Evolutionary conservation across 2,888 invertebrate species (phyloP), one percentile per base, ranked within the genome.

Genomic region (Operophtera brumata): DNA sequence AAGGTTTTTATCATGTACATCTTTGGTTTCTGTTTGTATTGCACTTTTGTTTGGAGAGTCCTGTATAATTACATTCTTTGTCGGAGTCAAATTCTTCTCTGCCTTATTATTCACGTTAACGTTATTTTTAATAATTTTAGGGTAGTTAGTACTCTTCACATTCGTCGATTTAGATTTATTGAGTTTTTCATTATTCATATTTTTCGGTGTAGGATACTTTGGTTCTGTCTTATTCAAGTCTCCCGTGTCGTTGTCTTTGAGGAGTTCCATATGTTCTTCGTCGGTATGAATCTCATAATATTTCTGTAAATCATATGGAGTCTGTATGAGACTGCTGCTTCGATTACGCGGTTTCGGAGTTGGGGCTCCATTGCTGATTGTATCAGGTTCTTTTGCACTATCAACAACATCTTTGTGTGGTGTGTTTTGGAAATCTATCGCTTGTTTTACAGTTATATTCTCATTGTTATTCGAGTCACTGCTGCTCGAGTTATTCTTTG

Each of bases 261-360:
- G 69, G 10, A 88, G 66, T 43, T 88, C 80, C 75, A 86, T 81
- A 58, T 88, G 87, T 69, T 86, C 87, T 59, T 87, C 84, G 61
- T 90, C 91, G n/a, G 73, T 75, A 69, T 90, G 90, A 56, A 90
- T 76, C 77, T 90, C 86, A 37, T 86, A 86, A 70, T 91, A 91
- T 66, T 87, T 87, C 64, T 91, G 89, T 60, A 91, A 73, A 67
- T 90, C 91, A 61, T 90, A 90, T 2, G 91, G 90, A 47, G 91
- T 90, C 63, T 91, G 90, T 70, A 91, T 91, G 14, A 91, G 80
- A 61, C 90, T 91, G 59, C 90, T 88, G 63, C 90, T 90, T 55
- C 90, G 74, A 48, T 86, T 75, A 47, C 90, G 75, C 1, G 88
- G 87, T 57, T 86, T 90, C 0, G 90, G 87, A 3, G 78, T 83